Evolutionary conservation across 1,140 invertebrate species (phyloP).

Genomic region (Zaprionus kolodkinae): DNA sequence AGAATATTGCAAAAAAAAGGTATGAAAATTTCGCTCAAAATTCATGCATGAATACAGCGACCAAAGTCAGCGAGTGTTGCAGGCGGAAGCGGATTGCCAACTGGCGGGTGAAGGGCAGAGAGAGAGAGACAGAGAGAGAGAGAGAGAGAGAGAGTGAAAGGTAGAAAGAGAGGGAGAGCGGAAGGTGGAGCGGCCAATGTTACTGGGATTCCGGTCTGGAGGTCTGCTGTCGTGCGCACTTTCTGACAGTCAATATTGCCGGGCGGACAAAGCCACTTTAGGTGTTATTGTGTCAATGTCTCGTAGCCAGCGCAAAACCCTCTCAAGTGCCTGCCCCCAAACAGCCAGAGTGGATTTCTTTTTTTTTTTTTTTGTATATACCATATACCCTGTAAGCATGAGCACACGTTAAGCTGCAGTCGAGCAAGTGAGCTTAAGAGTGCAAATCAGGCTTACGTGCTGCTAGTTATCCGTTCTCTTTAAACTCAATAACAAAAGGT

Average conservation of each 20-base stretch:
- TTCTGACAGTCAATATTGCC: slow-evolving; percentile 80
- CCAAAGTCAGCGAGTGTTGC: slow-evolving; percentile 45
- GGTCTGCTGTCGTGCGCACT: slow-evolving; percentile 72
- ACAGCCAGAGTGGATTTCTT: slow-evolving; percentile 54
- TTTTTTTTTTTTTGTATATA: slow-evolving; percentile 35
- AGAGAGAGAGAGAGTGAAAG: not conserved
- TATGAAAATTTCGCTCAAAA: slow-evolving; percentile 78
- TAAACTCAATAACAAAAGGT: not conserved
- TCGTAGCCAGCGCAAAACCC: slow-evolving; percentile 43
- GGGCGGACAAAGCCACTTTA: slow-evolving; percentile 79
- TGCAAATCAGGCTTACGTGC: not conserved
- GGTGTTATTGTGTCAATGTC: slow-evolving; percentile 82
- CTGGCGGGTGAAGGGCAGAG: not conserved
- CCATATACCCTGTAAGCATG: slow-evolving; percentile 30
- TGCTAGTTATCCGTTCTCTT: not conserved
- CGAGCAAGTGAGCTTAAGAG: not conserved
- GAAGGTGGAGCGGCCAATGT: slow-evolving; percentile 14
- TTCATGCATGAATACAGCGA: slow-evolving; percentile 75
- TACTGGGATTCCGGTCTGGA: slow-evolving; percentile 43
- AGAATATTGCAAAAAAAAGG: slow-evolving; percentile 76
- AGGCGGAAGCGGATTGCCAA: slow-evolving; percentile 42
- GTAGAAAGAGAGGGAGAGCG: slow-evolving; percentile 14
- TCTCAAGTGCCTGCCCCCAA: slow-evolving; percentile 32
- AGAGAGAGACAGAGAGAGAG: not conserved
- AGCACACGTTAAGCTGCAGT: not conserved